Conservation (phyloP, 2,797 vertebrate species). For the Brachymystax lenok region DNA sequence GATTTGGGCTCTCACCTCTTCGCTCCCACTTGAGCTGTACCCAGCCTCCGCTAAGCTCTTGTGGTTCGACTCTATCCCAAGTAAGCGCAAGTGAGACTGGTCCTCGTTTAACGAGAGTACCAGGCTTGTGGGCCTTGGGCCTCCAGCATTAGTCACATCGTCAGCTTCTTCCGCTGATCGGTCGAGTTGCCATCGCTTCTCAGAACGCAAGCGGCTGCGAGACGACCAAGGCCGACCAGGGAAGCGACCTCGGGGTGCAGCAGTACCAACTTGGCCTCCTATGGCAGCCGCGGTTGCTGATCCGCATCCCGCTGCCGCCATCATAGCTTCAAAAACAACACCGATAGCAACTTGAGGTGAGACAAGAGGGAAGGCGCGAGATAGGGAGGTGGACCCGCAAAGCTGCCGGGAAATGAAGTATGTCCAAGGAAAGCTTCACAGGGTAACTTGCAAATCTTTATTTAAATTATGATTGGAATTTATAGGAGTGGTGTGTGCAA, state of each 20-base stretch:
- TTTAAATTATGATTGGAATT: background rate
- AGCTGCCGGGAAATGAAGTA: conserved; percentile 68
- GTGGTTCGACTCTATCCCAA: conserved; percentile 86
- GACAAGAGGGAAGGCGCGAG: conserved; percentile 83
- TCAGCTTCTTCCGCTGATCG: conserved; percentile 77
- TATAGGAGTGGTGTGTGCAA: background rate
- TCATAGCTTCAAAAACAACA: conserved; percentile 89
- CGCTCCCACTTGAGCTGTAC: conserved; percentile 85
- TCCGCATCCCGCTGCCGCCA: conserved; percentile 89
- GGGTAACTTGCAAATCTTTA: background rate
- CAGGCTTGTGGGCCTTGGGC: conserved; percentile 82
- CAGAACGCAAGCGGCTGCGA: conserved; percentile 81
- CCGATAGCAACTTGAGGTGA: conserved; percentile 76
- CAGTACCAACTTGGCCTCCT: conserved; percentile 78
- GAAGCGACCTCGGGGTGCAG: conserved; percentile 87
- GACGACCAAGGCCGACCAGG: conserved; percentile 87
- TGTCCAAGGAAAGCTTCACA: background rate
- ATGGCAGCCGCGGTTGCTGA: conserved; percentile 88
- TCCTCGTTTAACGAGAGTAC: conserved; percentile 81
- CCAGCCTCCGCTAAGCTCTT: conserved; percentile 82
- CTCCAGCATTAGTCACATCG: conserved; percentile 75
- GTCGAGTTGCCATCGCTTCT: conserved; percentile 82
- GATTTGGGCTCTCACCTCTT: conserved; percentile 81
- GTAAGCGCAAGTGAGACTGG: conserved; percentile 86
- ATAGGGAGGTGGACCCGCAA: conserved; percentile 71